Percentiles rank a stretch among this genome's conserved stretches.
Evolutionary conservation across 2,113 vertebrate genomes (phyloP).

Genomic region (Campylorhamphus procurvoides): DNA sequence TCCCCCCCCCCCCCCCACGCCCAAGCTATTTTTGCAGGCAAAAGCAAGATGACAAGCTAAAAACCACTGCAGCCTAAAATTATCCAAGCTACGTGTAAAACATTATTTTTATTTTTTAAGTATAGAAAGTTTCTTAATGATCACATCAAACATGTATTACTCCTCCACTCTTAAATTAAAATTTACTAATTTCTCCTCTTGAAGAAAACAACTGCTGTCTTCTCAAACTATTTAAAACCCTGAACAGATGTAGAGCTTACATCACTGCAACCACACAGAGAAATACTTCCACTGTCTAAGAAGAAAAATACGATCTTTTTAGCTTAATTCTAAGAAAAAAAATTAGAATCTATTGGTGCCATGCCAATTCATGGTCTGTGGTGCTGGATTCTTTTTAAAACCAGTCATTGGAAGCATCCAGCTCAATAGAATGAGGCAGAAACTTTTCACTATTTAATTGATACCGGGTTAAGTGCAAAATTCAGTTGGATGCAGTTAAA

Average conservation of each 20-base stretch:
- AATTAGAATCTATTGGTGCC: not conserved
- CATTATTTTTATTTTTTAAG: slow-evolving; percentile 15
- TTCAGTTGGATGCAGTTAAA: slow-evolving; percentile 17
- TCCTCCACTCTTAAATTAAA: slow-evolving; percentile 24
- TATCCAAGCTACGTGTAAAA: not conserved
- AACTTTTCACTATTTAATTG: slow-evolving; percentile 46
- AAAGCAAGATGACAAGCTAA: not conserved
- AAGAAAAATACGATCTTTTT: slow-evolving; percentile 14
- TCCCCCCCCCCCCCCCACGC: no score
- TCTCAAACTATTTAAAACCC: slow-evolving; percentile 52
- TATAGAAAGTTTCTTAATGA: slow-evolving; percentile 46
- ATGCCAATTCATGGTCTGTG: slow-evolving; percentile 5
- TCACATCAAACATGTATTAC: slow-evolving; percentile 28
- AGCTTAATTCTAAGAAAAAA: not conserved
- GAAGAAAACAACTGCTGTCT: slow-evolving; percentile 50
- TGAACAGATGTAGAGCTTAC: slow-evolving; percentile 59
- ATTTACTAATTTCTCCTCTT: slow-evolving; percentile 27
- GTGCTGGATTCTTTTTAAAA: slow-evolving; percentile 3
- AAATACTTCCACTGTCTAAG: slow-evolving; percentile 37
- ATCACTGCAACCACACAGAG: slow-evolving; percentile 53
- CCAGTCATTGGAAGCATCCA: not conserved
- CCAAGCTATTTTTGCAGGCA: not conserved
- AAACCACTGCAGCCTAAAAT: slow-evolving; percentile 25
- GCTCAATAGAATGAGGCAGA: not conserved
- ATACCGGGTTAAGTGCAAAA: slow-evolving; percentile 10